These are phyloP conservation scores for Drymodes brunneopygia DNA, from an alignment of 2,113 vertebrate species.

Conservation along the genomic window DNA sequence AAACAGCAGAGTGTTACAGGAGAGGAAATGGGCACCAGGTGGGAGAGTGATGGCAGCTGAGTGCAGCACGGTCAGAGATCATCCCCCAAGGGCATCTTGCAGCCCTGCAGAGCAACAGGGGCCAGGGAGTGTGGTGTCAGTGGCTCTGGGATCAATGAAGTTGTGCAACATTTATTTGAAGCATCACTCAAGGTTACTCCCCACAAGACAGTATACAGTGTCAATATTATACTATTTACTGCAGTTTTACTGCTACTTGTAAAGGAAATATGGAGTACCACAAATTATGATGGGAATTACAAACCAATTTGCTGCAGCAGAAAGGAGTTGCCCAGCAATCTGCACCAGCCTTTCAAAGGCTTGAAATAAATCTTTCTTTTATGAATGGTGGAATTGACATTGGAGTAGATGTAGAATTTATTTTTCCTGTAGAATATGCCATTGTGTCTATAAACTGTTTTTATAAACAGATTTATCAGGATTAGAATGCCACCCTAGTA, in stretches of 20 bases:
- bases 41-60: not conserved
- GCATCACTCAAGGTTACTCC: not conserved
- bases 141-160: not conserved
- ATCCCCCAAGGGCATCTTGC: not conserved
- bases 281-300: not conserved
- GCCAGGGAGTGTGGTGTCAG: accelerated
- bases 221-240: not conserved
- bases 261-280: not conserved
- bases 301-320: not conserved
- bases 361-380: not conserved
- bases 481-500: not conserved
- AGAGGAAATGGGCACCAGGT: not conserved
- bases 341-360: not conserved
- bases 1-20: not conserved
- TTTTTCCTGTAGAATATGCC: not conserved
- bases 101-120: accelerated
- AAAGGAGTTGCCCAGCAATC: not conserved
- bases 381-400: not conserved
- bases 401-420: not conserved
- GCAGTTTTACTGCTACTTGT: not conserved
- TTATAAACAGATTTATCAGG: not conserved
- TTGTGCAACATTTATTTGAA: not conserved
- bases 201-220: not conserved
- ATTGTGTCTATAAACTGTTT: not conserved
- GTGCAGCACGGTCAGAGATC: not conserved